A percentile compares a stretch with the other conserved stretches of the same genome.
These are phyloP conservation scores for Toxonevra muliebris DNA, from an alignment of 2,888 invertebrate genomes.

Conservation along the genomic window DNA sequence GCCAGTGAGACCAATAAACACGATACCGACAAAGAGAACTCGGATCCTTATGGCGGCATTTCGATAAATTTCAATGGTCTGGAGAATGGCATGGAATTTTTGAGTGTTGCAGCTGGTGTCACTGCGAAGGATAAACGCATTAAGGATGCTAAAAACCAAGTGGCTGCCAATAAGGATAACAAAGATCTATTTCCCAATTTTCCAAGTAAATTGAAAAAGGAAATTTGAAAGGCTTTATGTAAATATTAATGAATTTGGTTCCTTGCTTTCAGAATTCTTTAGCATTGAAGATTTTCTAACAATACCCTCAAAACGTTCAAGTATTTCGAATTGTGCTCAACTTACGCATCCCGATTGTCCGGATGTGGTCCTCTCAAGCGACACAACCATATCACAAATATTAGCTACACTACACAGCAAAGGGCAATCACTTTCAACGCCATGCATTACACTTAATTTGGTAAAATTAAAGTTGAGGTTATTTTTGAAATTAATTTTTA, in stretches of 20 bases:
- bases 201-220: slow-evolving; percentile 28
- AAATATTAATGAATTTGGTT: neutral
- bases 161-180: slow-evolving; percentile 56
- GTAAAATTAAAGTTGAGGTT: slow-evolving; percentile 36
- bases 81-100: slow-evolving; percentile 66
- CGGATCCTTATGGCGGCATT: slow-evolving; percentile 46
- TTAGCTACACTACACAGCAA: slow-evolving; percentile 68
- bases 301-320: slow-evolving; percentile 48
- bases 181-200: slow-evolving; percentile 55
- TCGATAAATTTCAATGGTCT: slow-evolving; percentile 55
- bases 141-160: slow-evolving; percentile 78
- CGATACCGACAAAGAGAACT: slow-evolving; percentile 46
- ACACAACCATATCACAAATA: slow-evolving; percentile 71
- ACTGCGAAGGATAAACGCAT: slow-evolving; percentile 89
- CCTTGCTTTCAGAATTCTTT: slow-evolving; percentile 50
- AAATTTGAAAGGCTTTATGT: neutral
- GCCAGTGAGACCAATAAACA: slow-evolving; percentile 46
- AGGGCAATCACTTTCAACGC: slow-evolving; percentile 67
- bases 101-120: slow-evolving; percentile 86
- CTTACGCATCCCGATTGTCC: slow-evolving; percentile 65
- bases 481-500: neutral
- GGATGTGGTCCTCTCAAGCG: slow-evolving; percentile 67
- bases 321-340: slow-evolving; percentile 61
- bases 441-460: slow-evolving; percentile 64
- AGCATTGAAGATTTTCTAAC: slow-evolving; percentile 57